Evolutionary conservation across 2,888 invertebrate genomes (phyloP).

Genomic region (Linnaemya tessellans): DNA sequence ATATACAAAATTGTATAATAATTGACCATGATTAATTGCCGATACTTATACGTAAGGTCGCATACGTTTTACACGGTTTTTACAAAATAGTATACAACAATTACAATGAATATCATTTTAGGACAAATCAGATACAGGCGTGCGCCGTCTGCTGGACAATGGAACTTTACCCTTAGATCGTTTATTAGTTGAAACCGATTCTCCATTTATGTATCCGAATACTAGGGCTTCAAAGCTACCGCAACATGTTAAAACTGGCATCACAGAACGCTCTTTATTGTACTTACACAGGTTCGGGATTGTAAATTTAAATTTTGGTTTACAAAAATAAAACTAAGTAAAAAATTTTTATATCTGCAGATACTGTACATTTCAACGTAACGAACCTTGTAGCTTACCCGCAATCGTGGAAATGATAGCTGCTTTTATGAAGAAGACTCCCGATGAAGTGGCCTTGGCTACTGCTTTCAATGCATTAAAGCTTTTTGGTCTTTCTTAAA

Average conservation of each 20-base stretch:
- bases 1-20: no score
- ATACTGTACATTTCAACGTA: constrained; percentile 97
- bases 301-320: not conserved
- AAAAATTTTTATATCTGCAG: constrained; percentile 79
- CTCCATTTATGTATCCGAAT: constrained; percentile 98
- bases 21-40: no score
- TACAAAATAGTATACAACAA: no score
- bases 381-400: constrained; percentile 97
- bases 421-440: constrained; percentile 93
- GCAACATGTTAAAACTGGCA: constrained; percentile 91
- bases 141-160: constrained; percentile 91
- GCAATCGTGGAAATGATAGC: constrained; percentile 97
- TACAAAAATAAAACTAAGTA: not conserved
- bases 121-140: constrained; percentile 96
- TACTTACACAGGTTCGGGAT: constrained; percentile 82
- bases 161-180: constrained; percentile 92
- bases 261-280: constrained; percentile 90
- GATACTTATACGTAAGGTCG: no score
- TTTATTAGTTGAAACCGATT: constrained; percentile 95
- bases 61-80: no score
- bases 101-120: constrained; percentile 80
- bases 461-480: constrained; percentile 96
- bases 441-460: constrained; percentile 94
- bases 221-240: constrained; percentile 96
- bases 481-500: constrained; percentile 91